These are phyloP conservation scores for Poicephalus gulielmi DNA, from an alignment of 2,113 vertebrate species.

Conservation along the genomic window DNA sequence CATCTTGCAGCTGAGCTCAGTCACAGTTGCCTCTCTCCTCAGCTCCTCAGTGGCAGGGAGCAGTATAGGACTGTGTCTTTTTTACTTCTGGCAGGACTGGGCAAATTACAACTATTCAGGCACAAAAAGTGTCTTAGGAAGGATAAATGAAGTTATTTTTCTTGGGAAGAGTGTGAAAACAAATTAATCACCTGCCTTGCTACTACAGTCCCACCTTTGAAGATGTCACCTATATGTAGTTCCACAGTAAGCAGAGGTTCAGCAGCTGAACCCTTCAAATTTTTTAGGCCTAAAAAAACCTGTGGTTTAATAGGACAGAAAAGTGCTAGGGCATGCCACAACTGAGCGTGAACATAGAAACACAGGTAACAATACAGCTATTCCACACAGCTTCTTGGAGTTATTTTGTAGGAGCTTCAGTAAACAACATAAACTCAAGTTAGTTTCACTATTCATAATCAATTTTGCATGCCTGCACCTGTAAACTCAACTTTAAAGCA, in stretches of 20 bases:
- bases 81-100: not conserved
- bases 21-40: not conserved
- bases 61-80: not conserved
- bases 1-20: not conserved
- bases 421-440: not conserved
- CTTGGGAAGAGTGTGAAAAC: not conserved
- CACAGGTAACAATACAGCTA: not conserved
- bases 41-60: not conserved
- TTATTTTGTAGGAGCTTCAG: not conserved
- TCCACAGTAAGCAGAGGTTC: not conserved
- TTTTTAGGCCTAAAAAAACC: not conserved
- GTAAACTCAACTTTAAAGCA: not conserved
- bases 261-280: not conserved
- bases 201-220: not conserved
- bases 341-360: fast-evolving
- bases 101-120: not conserved
- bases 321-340: not conserved
- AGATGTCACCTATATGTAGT: fast-evolving
- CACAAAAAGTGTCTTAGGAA: not conserved
- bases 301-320: not conserved
- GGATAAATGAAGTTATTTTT: not conserved
- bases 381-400: not conserved
- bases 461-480: not conserved
- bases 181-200: not conserved
- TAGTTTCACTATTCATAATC: not conserved